Percentiles rank a stretch among this genome's conserved stretches.
Conservation (phyloP, 2,113 vertebrate genomes). For the Neotoma lepida region DNA sequence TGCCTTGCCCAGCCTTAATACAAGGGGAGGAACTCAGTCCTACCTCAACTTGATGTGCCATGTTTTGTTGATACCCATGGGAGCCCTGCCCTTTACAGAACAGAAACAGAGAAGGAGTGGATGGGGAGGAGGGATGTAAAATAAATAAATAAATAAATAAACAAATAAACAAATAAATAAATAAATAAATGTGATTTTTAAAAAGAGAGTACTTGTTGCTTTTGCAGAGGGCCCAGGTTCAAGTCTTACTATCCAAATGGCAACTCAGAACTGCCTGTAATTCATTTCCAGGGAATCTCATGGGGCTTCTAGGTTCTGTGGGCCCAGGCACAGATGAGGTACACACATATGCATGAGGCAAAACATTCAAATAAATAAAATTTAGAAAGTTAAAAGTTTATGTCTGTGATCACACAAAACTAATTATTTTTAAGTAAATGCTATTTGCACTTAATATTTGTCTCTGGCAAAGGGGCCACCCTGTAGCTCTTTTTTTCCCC, state of each 20-base stretch:
- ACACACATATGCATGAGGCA: neutral
- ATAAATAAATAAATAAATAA: no score
- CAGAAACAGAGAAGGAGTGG: no score
- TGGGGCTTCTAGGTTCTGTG: neutral
- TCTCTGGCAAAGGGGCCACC: neutral
- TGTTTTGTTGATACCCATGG: no score
- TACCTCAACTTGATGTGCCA: no score
- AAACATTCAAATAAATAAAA: neutral
- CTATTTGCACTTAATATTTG: neutral
- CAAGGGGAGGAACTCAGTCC: no score
- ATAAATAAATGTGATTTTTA: no score
- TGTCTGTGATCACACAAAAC: no score
- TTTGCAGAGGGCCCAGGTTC: neutral
- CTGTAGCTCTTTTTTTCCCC: neutral
- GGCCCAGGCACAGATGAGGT: neutral
- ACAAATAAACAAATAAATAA: no score
- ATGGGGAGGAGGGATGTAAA: no score
- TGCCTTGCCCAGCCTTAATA: no score
- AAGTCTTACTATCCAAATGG: neutral
- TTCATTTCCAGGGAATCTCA: neutral
- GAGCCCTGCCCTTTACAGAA: no score
- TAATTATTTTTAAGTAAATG: slow-evolving; percentile 13
- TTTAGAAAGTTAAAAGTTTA: no score
- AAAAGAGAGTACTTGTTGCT: neutral
- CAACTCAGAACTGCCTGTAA: neutral